Base-by-base conservation (phyloP, 2,113 vertebrate species). In the Leucopsar rothschildi region DNA sequence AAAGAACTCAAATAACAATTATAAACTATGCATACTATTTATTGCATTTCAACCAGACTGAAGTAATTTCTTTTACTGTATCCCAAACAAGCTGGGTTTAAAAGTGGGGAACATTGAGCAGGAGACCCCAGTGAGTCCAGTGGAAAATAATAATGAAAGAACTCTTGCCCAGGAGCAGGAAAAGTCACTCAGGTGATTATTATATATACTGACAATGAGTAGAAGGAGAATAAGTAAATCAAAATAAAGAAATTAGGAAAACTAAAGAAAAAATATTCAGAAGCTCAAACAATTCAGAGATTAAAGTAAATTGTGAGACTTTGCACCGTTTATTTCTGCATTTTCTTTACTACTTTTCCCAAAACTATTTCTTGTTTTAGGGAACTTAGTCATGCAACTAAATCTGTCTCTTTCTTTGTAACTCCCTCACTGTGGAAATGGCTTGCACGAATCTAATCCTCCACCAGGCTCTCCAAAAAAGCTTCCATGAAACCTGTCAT, bases 401-500 rank as follows among this genome's bases (percentile, higher is more conserved):
- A 79, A 59, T 25, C 6, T 33, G 33, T 29, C 35, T 60, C 28
- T 22, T 5, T 42, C 49, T 90, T 88, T 56, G 31, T 60, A 56
- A 55, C 40, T 77, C 55, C 31, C 40, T 77, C 5, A 0, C 21
- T 23, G 16, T 88, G 23, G 31, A 88, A 88, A 66, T 55, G 42
- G 39, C 53, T 76, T 40, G 44, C 50, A 69, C 5, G 3, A 81
- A 29, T 44, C 28, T 45, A 59, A 75, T 75, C 50, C 35, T 78
- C 20, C 85, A 55, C 50, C 64, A 81, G 56, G 5, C 68, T 83
- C 50, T 64, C 47, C 22, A 42, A 55, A 82, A 69, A 59, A 53
- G 10, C 47, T 92, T 56, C 31, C 69, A 25, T 72, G 47, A 92
- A 91, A 92, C 21, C 42, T 83, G 59, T 87, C 42, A 71, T 42